A percentile compares a stretch with the other conserved stretches of the same genome.
These are phyloP conservation scores for Amyelois transitella DNA, from an alignment of 1,140 invertebrate genomes.

Conservation along the genomic window DNA sequence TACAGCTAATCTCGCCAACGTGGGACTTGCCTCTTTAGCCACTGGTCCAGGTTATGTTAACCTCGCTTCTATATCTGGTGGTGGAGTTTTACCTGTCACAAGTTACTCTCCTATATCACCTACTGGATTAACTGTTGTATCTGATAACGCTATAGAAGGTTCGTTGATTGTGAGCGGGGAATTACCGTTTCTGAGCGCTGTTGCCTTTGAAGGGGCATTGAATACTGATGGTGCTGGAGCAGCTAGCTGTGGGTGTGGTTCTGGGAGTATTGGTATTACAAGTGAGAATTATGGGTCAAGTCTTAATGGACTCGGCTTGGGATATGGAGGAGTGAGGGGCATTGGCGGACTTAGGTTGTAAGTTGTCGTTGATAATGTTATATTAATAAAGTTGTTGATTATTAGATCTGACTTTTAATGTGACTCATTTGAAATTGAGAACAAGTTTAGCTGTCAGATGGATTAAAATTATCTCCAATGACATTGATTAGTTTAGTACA, in stretches of 20 bases:
- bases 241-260: conserved; percentile 31
- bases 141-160: conserved; percentile 34
- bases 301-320: neutral
- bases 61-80: neutral
- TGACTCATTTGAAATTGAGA: no score
- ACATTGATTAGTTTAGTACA: no score
- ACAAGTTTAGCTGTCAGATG: no score
- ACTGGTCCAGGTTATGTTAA: neutral
- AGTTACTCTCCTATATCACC: conserved; percentile 33
- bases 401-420: neutral
- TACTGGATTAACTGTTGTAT: conserved; percentile 26
- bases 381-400: neutral
- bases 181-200: conserved; percentile 31
- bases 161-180: conserved; percentile 23
- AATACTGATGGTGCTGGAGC: conserved; percentile 31
- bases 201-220: conserved; percentile 28
- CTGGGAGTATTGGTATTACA: conserved; percentile 27
- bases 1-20: neutral
- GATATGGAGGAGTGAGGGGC: neutral
- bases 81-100: conserved; percentile 16
- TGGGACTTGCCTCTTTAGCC: neutral
- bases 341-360: neutral
- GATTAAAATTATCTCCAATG: no score
- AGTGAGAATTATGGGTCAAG: conserved; percentile 14
- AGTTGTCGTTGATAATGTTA: neutral